Evolutionary conservation across 2,113 vertebrate genomes (phyloP), one percentile per base, ranked within the genome.

Genomic region (Ameiurus melas): DNA sequence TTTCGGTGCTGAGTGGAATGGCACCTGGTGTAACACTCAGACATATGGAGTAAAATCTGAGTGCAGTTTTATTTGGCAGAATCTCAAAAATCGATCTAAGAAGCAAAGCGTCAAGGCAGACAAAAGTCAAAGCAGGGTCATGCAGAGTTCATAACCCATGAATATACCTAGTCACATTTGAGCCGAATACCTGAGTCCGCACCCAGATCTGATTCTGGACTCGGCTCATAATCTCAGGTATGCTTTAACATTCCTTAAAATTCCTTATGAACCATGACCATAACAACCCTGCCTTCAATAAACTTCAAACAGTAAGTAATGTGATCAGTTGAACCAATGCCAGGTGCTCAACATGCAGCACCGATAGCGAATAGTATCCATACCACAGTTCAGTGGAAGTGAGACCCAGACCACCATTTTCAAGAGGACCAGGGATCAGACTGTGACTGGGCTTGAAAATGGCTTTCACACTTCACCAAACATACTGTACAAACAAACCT

Each of bases 391-490:
- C 13, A 2, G 57, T 83, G 9, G 20, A 62, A 60, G 80, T 83
- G 33, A 39, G 80, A 81, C 14, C n/a, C 79, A 57, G n/a, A 57
- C 13, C 14, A 57, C 16, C 2, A 4, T 81, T 81, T 82, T 82
- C 30, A 36, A 39, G 16, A 60, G 17, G 4, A 39, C 30, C 55
- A 25, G 30, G 1, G 57, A 30, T 79, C 51, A 79, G 27, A 36
- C 22, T n/a, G 36, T 64, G 36, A 64, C 58, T 64, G 36, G 60
- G 58, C 39, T 64, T n/a, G 36, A 64, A 83, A 83, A 39, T 83
- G 33, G 30, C 20, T 62, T 83, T 83, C 33, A 83, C 81, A 83
- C 57, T 47, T 83, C 19, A 83, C 33, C 58, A 62, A 47, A 43
- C 30, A 83, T 51, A 51, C 47, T 51, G 47, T 58, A 19, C 78